These are phyloP conservation scores for Platyscapa corneri DNA, from an alignment of 1,140 invertebrate genomes.

Conservation along the genomic window DNA sequence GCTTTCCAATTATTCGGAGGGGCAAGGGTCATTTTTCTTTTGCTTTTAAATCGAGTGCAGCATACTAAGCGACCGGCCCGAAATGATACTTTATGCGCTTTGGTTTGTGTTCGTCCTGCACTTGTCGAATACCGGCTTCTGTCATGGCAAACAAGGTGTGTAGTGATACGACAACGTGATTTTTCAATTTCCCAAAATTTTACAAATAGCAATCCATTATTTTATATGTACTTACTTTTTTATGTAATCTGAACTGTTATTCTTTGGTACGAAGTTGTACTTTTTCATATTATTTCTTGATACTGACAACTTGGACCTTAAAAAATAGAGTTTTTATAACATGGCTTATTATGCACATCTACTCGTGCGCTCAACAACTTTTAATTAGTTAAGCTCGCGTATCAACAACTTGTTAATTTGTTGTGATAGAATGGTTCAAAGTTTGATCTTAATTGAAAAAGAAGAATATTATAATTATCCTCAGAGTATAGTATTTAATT, in stretches of 20 bases:
- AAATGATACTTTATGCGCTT: slow-evolving; percentile 48
- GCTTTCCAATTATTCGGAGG: background rate
- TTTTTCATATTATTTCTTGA: background rate
- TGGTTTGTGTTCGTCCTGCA: slow-evolving; percentile 63
- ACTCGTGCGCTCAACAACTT: background rate
- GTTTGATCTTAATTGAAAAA: background rate
- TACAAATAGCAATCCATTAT: too few species aligned
- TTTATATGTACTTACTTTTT: background rate
- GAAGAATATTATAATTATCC: background rate
- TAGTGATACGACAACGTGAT: background rate
- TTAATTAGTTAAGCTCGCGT: background rate
- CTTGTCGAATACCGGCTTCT: slow-evolving; percentile 62
- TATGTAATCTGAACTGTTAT: background rate
- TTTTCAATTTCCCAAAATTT: background rate
- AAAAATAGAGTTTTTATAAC: background rate
- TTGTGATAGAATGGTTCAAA: background rate
- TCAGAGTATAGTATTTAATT: background rate
- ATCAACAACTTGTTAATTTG: background rate
- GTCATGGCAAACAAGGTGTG: slow-evolving; percentile 65
- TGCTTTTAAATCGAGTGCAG: background rate
- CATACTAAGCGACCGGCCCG: too few species aligned
- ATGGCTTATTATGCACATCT: background rate
- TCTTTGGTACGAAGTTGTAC: background rate
- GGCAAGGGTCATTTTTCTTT: background rate
- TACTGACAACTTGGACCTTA: background rate